Evolutionary conservation across 2,113 vertebrate species (phyloP).

Genomic region (Climacteris rufus): DNA sequence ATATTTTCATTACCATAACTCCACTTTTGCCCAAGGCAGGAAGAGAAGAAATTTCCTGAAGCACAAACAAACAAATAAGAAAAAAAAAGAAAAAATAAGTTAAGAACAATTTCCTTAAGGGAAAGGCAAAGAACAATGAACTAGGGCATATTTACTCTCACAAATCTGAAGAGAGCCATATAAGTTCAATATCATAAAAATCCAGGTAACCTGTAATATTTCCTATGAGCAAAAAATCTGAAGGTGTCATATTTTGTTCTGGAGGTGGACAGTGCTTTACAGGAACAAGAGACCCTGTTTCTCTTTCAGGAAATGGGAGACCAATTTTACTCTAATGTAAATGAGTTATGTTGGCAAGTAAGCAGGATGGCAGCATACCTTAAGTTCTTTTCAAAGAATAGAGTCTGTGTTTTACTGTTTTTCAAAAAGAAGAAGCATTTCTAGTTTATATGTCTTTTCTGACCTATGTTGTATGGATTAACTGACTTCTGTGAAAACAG

Average conservation of each 20-base stretch:
- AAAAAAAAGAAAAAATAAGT: neutral
- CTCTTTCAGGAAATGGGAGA: neutral
- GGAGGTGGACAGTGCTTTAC: neutral
- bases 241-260: neutral
- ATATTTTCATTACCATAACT: neutral
- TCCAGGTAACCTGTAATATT: neutral
- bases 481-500: constrained; percentile 24
- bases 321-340: neutral
- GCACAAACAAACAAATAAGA: neutral
- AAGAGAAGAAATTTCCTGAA: constrained; percentile 28
- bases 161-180: neutral
- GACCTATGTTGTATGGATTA: neutral
- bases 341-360: neutral
- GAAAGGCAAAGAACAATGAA: neutral
- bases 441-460: neutral
- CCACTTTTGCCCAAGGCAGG: neutral
- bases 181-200: neutral
- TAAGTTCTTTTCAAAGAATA: neutral
- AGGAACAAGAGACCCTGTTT: neutral
- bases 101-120: neutral
- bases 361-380: neutral
- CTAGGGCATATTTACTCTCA: neutral
- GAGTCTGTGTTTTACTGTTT: neutral
- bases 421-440: neutral
- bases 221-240: neutral